phyloP scores from a whole-genome alignment of 2,797 vertebrate genomes.

The Sebastes matsubarae region DNA sequence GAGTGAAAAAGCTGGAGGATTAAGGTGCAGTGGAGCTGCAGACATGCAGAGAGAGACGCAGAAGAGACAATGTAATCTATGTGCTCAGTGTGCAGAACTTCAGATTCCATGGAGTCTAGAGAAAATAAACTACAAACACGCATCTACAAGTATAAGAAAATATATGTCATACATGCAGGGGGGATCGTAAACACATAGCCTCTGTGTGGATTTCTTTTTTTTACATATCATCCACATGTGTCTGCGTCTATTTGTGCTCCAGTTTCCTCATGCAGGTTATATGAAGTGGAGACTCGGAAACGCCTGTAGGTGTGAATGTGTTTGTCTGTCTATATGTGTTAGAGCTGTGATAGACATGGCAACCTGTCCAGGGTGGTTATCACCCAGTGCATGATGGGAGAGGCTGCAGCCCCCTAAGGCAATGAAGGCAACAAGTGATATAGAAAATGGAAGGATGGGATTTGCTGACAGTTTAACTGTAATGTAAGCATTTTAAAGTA shows the following conservation, averaged over 20 bases:
- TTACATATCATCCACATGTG: neutral
- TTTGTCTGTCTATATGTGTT: conserved; percentile 45
- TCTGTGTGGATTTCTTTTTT: neutral
- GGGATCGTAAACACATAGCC: neutral
- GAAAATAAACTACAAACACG: conserved; percentile 7
- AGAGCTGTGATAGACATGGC: conserved; percentile 17
- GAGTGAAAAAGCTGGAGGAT: conserved; percentile 52
- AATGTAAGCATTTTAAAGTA: neutral
- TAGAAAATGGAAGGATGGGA: neutral
- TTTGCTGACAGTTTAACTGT: neutral
- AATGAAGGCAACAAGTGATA: conserved; percentile 3
- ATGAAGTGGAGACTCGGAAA: conserved; percentile 27
- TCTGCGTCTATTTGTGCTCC: neutral
- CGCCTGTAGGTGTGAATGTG: conserved; percentile 48
- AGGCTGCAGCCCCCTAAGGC: neutral
- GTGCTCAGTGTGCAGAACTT: conserved; percentile 40
- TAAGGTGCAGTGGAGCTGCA: conserved; percentile 63
- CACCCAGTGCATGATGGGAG: conserved; percentile 38
- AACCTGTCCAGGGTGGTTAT: conserved; percentile 18
- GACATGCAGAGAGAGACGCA: conserved; percentile 39
- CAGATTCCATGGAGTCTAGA: conserved; percentile 6
- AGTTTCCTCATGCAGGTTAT: conserved; percentile 17
- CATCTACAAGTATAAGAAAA: conserved; percentile 30
- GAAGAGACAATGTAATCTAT: conserved; percentile 31
- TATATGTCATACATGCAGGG: neutral